A percentile compares a stretch with the other conserved stretches of the same genome.
phyloP scores from a whole-genome alignment of 2,888 invertebrate genomes.

The Watsonalla cultraria region DNA sequence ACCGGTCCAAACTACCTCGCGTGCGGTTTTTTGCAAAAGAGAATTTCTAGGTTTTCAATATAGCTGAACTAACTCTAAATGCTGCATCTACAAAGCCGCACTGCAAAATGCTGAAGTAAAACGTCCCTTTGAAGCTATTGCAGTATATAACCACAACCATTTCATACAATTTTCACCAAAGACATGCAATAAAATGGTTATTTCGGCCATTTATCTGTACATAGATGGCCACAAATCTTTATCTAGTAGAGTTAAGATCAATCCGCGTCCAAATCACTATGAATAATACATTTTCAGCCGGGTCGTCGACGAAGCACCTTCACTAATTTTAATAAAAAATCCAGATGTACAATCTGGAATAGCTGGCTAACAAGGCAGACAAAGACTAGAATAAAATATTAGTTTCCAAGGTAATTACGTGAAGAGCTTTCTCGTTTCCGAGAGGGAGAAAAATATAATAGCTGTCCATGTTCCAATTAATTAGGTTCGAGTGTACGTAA shows the following conservation, averaged over 20 bases:
- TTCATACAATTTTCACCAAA: conserved; percentile 55
- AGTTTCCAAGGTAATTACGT: not conserved
- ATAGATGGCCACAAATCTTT: conserved; percentile 61
- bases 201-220: conserved; percentile 48
- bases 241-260: conserved; percentile 51
- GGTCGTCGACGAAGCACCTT: not conserved
- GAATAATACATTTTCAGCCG: conserved; percentile 44
- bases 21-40: not conserved
- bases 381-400: not conserved
- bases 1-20: not conserved
- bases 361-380: not conserved
- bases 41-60: not conserved
- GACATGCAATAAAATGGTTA: conserved; percentile 37
- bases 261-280: conserved; percentile 43
- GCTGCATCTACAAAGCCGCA: no score
- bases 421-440: not conserved
- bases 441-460: not conserved
- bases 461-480: not conserved
- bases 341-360: not conserved
- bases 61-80: no score
- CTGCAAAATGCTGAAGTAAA: no score
- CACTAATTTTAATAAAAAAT: not conserved
- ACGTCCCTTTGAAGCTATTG: conserved; percentile 21
- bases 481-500: not conserved
- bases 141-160: conserved; percentile 44